Conservation (phyloP, 2,113 vertebrate genomes). For the Aplodontia rufa region DNA sequence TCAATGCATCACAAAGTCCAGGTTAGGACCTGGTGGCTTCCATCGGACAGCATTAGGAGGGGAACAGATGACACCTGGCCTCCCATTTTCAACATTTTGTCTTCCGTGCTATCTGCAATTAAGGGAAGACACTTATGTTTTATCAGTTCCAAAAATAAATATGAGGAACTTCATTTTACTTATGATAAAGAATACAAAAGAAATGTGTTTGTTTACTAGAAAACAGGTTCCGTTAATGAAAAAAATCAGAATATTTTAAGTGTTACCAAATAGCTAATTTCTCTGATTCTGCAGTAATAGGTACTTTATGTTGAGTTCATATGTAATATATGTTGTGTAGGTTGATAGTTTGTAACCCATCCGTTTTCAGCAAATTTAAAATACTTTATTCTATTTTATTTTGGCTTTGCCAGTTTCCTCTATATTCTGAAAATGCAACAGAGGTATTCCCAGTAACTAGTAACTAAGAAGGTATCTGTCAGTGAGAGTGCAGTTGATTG, state of each 20-base stretch:
- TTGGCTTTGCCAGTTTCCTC: slow-evolving; percentile 58
- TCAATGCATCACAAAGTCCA: neutral
- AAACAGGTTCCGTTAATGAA: slow-evolving; percentile 4
- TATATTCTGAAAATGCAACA: slow-evolving; percentile 62
- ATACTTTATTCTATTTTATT: slow-evolving; percentile 44
- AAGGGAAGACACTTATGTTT: neutral
- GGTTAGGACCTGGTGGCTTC: neutral
- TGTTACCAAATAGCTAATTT: neutral
- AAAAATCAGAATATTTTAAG: neutral
- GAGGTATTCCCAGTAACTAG: slow-evolving; percentile 75
- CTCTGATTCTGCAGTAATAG: slow-evolving; percentile 25
- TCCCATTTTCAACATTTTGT: neutral
- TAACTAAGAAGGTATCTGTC: slow-evolving; percentile 75
- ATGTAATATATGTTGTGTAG: neutral
- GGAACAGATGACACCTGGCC: neutral
- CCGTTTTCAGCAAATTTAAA: slow-evolving; percentile 54
- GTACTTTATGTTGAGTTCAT: neutral
- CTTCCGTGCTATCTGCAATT: neutral
- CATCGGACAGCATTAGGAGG: neutral
- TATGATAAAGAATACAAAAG: neutral
- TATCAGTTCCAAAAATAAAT: slow-evolving; percentile 52
- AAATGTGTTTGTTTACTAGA: neutral
- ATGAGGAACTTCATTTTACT: neutral
- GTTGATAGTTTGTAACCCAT: slow-evolving; percentile 48
- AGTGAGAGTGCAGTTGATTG: slow-evolving; percentile 77